phyloP scores from a whole-genome alignment of 2,888 invertebrate genomes.

The Apamea epomidion region DNA sequence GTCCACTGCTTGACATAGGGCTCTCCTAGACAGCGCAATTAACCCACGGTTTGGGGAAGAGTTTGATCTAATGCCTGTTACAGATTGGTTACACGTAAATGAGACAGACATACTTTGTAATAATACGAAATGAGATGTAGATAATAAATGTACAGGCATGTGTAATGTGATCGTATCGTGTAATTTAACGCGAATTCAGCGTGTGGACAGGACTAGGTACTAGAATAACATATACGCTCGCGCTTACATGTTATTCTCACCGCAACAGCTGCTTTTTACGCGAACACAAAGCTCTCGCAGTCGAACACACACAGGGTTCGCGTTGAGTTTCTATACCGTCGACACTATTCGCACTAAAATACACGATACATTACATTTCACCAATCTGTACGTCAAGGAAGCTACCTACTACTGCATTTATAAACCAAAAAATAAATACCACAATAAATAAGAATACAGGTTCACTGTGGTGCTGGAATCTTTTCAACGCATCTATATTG shows the following conservation, averaged over 20 bases:
- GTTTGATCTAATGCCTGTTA: not conserved
- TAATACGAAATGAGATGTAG: not conserved
- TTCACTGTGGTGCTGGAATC: slow-evolving; percentile 92
- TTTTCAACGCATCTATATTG: slow-evolving; percentile 89
- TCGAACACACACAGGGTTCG: not conserved
- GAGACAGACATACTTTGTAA: not conserved
- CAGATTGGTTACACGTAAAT: not conserved
- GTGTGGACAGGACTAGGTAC: no score
- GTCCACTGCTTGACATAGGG: no score
- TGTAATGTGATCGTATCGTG: no score
- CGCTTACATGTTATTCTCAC: not conserved
- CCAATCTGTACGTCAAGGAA: not conserved
- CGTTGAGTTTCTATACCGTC: not conserved
- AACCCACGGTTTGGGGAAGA: not conserved
- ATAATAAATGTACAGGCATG: no score
- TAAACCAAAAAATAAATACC: slow-evolving; percentile 66
- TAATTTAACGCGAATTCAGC: no score
- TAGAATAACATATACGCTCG: no score
- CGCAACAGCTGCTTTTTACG: not conserved
- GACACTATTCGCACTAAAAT: not conserved
- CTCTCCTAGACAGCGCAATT: no score
- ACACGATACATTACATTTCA: not conserved
- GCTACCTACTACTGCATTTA: not conserved
- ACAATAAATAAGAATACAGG: slow-evolving; percentile 93
- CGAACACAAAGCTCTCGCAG: not conserved